phyloP scores from a whole-genome alignment of 2,797 vertebrate genomes.

The Sphenopsis melanotis region DNA sequence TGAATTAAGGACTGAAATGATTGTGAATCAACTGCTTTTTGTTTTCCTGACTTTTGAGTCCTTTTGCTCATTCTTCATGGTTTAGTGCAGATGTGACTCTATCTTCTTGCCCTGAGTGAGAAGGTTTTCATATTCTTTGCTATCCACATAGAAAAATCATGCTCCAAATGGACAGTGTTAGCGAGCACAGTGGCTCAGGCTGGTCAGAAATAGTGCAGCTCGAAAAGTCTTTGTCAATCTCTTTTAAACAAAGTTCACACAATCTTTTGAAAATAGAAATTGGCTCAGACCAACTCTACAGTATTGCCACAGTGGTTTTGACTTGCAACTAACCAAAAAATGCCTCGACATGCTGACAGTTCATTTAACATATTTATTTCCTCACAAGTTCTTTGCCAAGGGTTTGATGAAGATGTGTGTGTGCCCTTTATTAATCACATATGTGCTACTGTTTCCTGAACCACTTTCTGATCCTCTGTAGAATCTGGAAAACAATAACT shows the following conservation, averaged over 20 bases:
- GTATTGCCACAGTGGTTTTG: neutral
- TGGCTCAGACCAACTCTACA: neutral
- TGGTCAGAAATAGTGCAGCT: neutral
- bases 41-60: neutral
- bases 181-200: neutral
- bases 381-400: neutral
- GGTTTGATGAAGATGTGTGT: neutral
- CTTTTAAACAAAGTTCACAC: neutral
- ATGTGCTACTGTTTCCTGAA: neutral
- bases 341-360: neutral
- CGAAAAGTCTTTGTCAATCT: neutral
- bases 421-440: neutral
- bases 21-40: neutral
- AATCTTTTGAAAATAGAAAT: neutral
- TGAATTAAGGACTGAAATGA: neutral
- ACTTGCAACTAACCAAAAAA: neutral
- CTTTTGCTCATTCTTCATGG: neutral
- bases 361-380: neutral
- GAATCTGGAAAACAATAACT: neutral
- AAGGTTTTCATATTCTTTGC: neutral
- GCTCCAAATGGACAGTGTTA: neutral
- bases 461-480: neutral
- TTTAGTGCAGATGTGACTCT: neutral
- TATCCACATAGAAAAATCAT: neutral
- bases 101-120: neutral